Evolutionary conservation across 2,888 invertebrate genomes (phyloP).

Genomic region (Zele albiditarsus): DNA sequence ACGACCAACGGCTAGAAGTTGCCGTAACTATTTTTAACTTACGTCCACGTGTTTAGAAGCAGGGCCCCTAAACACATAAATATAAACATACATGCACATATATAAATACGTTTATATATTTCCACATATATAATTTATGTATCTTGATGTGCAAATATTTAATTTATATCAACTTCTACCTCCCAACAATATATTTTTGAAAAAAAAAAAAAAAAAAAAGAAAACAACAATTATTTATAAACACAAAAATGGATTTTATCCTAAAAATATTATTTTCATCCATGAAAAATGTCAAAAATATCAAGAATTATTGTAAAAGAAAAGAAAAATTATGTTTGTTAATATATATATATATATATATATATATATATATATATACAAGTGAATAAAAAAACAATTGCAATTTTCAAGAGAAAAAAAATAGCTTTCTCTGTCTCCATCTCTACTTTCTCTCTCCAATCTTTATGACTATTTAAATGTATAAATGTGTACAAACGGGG

Average conservation of each 20-base stretch:
- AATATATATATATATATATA: too few species aligned
- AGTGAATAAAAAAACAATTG: not conserved
- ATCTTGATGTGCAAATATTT: not conserved
- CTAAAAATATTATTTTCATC: too few species aligned
- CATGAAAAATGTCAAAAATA: too few species aligned
- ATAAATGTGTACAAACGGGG: constrained; percentile 38
- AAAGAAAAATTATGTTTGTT: too few species aligned
- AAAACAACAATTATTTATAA: too few species aligned
- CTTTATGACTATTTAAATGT: constrained; percentile 9
- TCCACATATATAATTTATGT: too few species aligned
- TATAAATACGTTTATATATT: too few species aligned
- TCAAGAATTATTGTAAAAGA: too few species aligned
- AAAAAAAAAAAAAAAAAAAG: too few species aligned
- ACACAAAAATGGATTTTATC: too few species aligned
- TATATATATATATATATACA: too few species aligned
- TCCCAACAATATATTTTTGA: too few species aligned
- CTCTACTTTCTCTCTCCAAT: not conserved
- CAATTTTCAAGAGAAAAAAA: not conserved
- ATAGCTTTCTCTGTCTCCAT: not conserved
- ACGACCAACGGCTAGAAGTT: constrained; percentile 59
- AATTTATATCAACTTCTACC: not conserved
- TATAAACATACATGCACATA: not conserved
- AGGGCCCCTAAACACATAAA: constrained; percentile 14
- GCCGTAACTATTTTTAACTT: constrained; percentile 60
- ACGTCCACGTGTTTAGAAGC: constrained; percentile 64